These are phyloP conservation scores for Bombus turneri DNA, from an alignment of 1,140 invertebrate species.

Conservation along the genomic window DNA sequence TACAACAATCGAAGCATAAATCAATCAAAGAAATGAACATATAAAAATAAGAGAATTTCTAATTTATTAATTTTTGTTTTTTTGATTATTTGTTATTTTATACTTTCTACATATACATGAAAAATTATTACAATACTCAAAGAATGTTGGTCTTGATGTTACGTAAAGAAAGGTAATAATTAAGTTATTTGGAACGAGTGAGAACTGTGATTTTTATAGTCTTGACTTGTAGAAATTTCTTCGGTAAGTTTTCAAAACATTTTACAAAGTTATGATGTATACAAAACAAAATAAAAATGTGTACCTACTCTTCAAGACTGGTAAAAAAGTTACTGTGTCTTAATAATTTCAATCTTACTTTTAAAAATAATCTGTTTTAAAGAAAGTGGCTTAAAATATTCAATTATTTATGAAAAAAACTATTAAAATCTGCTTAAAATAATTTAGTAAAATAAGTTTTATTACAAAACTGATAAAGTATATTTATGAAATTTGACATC, in stretches of 20 bases:
- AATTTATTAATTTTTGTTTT: slow-evolving; percentile 38
- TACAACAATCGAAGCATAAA: slow-evolving; percentile 38
- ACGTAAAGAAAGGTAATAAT: slow-evolving; percentile 54
- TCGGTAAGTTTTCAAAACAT: slow-evolving; percentile 66
- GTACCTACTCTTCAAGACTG: slow-evolving; percentile 76
- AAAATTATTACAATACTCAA: slow-evolving; percentile 55
- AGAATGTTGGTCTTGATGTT: slow-evolving; percentile 60
- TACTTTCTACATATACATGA: slow-evolving; percentile 29
- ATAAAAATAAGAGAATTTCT: slow-evolving; percentile 33
- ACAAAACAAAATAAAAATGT: slow-evolving; percentile 65
- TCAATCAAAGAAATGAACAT: slow-evolving; percentile 33
- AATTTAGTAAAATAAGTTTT: neutral
- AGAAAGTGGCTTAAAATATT: neutral
- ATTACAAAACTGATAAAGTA: neutral
- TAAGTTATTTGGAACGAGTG: slow-evolving; percentile 67
- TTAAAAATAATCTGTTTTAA: neutral
- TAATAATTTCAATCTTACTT: slow-evolving; percentile 53
- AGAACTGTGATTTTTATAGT: slow-evolving; percentile 72
- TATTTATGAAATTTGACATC: slow-evolving; percentile 6
- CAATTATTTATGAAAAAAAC: neutral
- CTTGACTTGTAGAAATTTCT: slow-evolving; percentile 68
- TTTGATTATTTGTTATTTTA: slow-evolving; percentile 28
- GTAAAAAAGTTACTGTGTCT: slow-evolving; percentile 70
- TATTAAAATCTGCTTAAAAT: neutral
- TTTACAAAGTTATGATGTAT: slow-evolving; percentile 69